Base-by-base conservation (phyloP, 2,888 invertebrate genomes). In the Synanthedon andrenaeformis region DNA sequence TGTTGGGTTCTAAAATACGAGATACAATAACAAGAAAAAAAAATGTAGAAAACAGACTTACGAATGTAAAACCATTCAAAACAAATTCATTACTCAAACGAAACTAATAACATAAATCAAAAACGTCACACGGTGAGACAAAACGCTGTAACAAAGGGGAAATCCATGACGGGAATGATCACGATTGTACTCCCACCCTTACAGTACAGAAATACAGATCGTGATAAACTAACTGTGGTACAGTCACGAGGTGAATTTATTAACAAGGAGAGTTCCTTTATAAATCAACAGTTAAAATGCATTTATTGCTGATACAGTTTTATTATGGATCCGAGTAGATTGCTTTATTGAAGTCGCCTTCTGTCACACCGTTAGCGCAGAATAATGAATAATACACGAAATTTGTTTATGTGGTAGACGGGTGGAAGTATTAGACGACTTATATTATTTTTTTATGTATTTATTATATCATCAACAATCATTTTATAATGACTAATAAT, bases 171-270 rank as follows among this genome's bases (percentile, higher is more conserved):
- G 66, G 62, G 62, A 62, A 55, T 57, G 61, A 67, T 66, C 75
- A 73, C 75, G 72, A 71, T 57, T 55, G 52, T 54, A 56, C 56
- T 53, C 52, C 53, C 54, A 58, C 58, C 60, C 55, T 55, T 35
- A 35, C 35, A 35, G 35, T 35, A 35, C 35, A 10, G 35, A 35
- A 23, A 35, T 35, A 35, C 52, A 61, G 57, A 64, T 74, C 76
- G 74, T 72, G 74, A 75, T 75, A 69, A 69, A 70, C 64, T 66
- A 65, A 69, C 78, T 63, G 64, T 67, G 65, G 64, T 66, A 59
- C 56, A 64, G 80, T 84, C 83, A 84, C 83, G 83, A 82, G 67
- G 63, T 59, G 68, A 72, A 76, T 81, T 80, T 83, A 82, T 82
- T 79, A 78, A 70, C 69, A 64, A 63, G 69, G 62, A 35, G 35